Percentiles rank a stretch among this genome's conserved stretches.
Conservation (phyloP, 1,140 invertebrate species). For the Holcopasites calliopsidis region DNA sequence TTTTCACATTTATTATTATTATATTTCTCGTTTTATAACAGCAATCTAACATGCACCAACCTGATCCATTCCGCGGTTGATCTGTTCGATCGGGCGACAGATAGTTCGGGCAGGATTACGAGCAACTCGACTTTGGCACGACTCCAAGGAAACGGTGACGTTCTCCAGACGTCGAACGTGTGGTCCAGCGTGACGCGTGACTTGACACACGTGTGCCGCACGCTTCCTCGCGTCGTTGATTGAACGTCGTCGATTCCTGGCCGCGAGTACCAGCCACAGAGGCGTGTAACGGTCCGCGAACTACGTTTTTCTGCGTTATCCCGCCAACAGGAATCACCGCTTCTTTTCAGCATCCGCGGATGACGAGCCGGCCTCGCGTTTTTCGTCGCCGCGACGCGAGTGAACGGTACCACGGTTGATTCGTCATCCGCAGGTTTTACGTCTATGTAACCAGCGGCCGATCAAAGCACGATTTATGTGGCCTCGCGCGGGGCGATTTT, state of each 20-base stretch:
- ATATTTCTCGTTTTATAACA: no score
- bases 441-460: no score
- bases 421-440: no score
- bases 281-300: constrained; percentile 43
- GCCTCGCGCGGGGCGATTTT: no score
- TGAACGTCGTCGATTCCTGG: constrained; percentile 37
- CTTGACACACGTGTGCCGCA: constrained; percentile 38
- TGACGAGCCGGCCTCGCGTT: constrained; percentile 23
- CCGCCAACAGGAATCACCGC: neutral
- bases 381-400: constrained; percentile 1
- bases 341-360: constrained; percentile 11
- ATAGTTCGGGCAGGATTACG: constrained; percentile 43
- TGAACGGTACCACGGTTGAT: constrained; percentile 20
- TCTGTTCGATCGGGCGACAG: constrained; percentile 33
- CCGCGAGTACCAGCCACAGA: neutral
- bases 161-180: constrained; percentile 29
- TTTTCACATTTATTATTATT: no score
- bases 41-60: neutral
- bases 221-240: constrained; percentile 24
- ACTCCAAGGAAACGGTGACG: constrained; percentile 1
- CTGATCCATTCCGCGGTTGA: constrained; percentile 25
- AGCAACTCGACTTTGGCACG: constrained; percentile 39
- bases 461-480: no score
- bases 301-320: constrained; percentile 38
- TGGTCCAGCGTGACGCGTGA: constrained; percentile 34